Conservation (phyloP, 35 echinoderm and acorn worm genomes). For the Ptychodera flava region DNA sequence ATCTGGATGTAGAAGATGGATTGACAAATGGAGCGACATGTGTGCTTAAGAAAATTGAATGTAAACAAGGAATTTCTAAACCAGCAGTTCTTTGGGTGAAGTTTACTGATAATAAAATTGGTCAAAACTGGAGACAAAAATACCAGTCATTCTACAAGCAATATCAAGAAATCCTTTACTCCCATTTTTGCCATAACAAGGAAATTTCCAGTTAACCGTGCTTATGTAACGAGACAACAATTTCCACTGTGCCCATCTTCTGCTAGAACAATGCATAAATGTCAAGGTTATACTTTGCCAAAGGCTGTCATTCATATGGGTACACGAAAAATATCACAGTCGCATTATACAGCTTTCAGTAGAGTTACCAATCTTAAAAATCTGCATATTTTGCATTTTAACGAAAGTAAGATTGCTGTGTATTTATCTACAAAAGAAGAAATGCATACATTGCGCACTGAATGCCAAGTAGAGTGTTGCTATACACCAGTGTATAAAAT, state of each 20-base stretch:
- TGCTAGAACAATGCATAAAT: conserved; percentile 40
- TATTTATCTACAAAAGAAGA: no score
- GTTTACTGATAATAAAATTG: conserved; percentile 27
- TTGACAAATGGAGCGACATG: conserved; percentile 45
- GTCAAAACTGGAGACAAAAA: conserved; percentile 10
- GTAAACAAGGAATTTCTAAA: not conserved
- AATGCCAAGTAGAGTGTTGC: no score
- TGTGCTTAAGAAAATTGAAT: conserved; percentile 17
- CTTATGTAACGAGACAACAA: conserved; percentile 27
- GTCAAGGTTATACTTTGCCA: conserved; percentile 37
- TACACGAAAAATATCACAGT: not conserved
- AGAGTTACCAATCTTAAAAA: no score
- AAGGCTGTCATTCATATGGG: conserved; percentile 36
- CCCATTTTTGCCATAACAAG: conserved; percentile 9
- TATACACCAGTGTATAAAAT: no score
- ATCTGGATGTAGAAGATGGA: conserved; percentile 39
- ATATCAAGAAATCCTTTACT: not conserved
- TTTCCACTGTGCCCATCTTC: conserved; percentile 28
- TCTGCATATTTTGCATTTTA: no score
- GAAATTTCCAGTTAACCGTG: conserved; percentile 32
- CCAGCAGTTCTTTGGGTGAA: conserved; percentile 26
- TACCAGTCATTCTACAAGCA: not conserved
- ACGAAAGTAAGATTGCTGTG: no score
- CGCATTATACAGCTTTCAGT: no score
- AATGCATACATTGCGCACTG: no score